Base-by-base conservation (phyloP, 2,113 vertebrate genomes). In the Benitochromis conjunctus region DNA sequence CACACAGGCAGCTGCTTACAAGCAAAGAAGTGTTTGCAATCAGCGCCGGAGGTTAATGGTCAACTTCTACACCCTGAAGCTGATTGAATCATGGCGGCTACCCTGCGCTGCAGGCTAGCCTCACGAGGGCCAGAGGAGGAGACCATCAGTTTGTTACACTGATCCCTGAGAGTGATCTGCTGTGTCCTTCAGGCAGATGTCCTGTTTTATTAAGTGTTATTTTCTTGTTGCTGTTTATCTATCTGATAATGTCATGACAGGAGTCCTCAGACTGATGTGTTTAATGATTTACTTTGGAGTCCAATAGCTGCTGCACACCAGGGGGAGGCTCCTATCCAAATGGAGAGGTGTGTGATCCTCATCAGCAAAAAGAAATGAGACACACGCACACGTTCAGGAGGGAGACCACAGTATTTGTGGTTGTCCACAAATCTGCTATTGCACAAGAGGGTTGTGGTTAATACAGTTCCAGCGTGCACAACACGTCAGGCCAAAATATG, bases 1-100 rank as follows among this genome's bases (percentile, higher is more conserved):
- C 77, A 18, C 54, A 58, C 80, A 41, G 31, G 56, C 84, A 88
- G 87, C 88, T 85, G 88, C 74, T 86, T 58, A 66, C 64, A 89
- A 41, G 80, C 7, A 79, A 51, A 91, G 90, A 92, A 60, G 77
- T 66, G 93, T 86, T 85, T 91, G 91, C 84, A 94, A 95, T 95
- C 96, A 93, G 91, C 31, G 60, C 64, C 9, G 19, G 81, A 87
- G 87, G 95, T 97, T 96, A 96, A 96, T 94, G 95, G 95, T 96
- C 95, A 96, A 96, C 95, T 92, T 87, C 79, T 82, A 55, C 58
- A 6, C 19, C 48, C 81, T 2, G 34, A 10, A 69, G 53, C 16
- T 78, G 84, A 87, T 38, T 88, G 34, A 69, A 89, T 91, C 84
- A 62, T 53, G 31, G 34, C 14, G 6, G 55, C n/a, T 43, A 48